Evolutionary conservation across 2,888 invertebrate genomes (phyloP).

Genomic region (Conops quadrifasciatus): DNA sequence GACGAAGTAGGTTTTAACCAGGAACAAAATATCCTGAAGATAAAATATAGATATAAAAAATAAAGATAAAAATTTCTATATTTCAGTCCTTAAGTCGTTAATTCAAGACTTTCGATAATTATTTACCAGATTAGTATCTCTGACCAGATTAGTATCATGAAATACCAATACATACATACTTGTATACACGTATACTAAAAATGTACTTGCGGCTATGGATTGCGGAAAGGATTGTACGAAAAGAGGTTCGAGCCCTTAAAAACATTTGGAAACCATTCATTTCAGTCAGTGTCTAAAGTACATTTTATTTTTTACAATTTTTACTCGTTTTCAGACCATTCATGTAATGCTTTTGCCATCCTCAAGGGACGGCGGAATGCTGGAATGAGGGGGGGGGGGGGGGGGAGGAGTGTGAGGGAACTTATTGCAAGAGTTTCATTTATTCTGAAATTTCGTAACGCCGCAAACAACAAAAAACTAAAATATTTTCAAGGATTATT

Average conservation of each 20-base stretch:
- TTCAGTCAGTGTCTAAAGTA: constrained; percentile 61
- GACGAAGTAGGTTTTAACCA: background rate
- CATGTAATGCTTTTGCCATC: no score
- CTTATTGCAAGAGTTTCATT: constrained; percentile 4
- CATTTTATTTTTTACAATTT: constrained; percentile 43
- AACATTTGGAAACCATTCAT: constrained; percentile 60
- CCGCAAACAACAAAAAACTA: constrained; percentile 22
- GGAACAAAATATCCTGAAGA: background rate
- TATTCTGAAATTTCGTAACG: constrained; percentile 13
- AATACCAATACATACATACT: no score
- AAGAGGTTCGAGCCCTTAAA: constrained; percentile 37
- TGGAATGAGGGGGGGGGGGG: background rate
- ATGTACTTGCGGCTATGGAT: no score
- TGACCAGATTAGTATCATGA: no score
- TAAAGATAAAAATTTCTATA: no score
- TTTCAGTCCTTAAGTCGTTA: no score
- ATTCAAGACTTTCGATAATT: background rate
- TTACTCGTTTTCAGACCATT: constrained; percentile 17
- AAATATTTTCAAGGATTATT: constrained; percentile 11
- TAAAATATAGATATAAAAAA: no score
- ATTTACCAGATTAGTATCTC: no score
- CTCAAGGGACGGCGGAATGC: background rate
- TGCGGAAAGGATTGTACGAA: background rate
- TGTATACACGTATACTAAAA: no score
- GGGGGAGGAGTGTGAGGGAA: no score